Evolutionary conservation across 1,140 invertebrate genomes (phyloP).

Genomic region (Aphaenogaster rudis): DNA sequence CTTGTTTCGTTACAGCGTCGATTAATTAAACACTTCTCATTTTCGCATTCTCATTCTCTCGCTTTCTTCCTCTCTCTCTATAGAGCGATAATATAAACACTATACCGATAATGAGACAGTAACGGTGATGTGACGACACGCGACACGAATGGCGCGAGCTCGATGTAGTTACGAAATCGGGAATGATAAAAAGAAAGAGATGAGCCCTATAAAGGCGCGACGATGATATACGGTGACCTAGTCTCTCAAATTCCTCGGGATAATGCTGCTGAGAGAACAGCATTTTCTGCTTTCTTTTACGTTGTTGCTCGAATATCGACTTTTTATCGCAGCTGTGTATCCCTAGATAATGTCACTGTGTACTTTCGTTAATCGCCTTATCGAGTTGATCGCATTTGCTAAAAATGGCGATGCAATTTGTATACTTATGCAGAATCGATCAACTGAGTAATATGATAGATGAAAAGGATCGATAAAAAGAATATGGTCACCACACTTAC

Average conservation of each 20-base stretch:
- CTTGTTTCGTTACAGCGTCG: conserved; percentile 69
- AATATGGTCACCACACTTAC: background rate
- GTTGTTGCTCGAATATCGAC: background rate
- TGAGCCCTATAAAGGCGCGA: conserved; percentile 45
- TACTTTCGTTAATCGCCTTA: conserved; percentile 36
- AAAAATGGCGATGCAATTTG: conserved; percentile 1
- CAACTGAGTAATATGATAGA: background rate
- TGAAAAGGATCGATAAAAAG: background rate
- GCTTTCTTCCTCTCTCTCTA: conserved; percentile 34
- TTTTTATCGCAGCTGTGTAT: background rate
- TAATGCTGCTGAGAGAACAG: background rate
- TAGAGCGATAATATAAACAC: conserved; percentile 54
- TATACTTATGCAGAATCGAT: conserved; percentile 12
- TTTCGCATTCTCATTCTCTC: conserved; percentile 15
- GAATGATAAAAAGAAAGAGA: conserved; percentile 25
- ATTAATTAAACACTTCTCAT: conserved; percentile 59
- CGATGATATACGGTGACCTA: conserved; percentile 12
- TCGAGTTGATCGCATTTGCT: conserved; percentile 25
- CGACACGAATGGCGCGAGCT: conserved; percentile 25
- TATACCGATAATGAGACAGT: conserved; percentile 48
- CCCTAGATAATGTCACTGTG: conserved; percentile 8
- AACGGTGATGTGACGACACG: conserved; percentile 32
- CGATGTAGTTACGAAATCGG: conserved; percentile 33
- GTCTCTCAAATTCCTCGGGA: background rate
- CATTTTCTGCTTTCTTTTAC: background rate